Evolutionary conservation across 2,888 invertebrate genomes (phyloP).

Genomic region (Drosophila anomalata): DNA sequence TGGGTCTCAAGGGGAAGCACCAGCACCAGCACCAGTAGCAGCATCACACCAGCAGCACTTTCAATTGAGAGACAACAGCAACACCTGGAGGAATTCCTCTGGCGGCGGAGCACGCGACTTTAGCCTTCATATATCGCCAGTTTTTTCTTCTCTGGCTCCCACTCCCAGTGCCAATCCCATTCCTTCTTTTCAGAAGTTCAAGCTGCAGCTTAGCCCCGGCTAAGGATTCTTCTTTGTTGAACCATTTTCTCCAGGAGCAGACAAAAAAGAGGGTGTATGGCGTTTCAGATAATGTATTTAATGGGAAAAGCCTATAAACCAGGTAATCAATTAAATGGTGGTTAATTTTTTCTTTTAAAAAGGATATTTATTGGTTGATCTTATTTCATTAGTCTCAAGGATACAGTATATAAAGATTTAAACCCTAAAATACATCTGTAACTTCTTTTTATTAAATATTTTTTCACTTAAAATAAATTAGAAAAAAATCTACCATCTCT

Average conservation of each 20-base stretch:
- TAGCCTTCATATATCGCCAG: constrained; percentile 7
- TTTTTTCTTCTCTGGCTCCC: not conserved
- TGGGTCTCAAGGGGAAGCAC: constrained; percentile 17
- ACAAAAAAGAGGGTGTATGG: not conserved
- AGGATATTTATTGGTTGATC: not conserved
- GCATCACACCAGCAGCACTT: constrained; percentile 49
- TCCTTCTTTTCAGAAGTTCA: constrained; percentile 6
- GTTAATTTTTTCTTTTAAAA: not conserved
- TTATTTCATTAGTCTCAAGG: no score
- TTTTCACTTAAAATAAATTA: not conserved
- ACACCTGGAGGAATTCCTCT: constrained; percentile 42
- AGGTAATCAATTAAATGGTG: no score
- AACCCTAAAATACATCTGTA: no score
- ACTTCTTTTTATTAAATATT: not conserved
- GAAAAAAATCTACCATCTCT: no score
- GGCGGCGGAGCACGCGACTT: constrained; percentile 30
- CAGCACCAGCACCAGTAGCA: not conserved
- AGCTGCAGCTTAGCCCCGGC: constrained; percentile 37
- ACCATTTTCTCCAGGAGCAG: not conserved
- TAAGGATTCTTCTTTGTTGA: constrained; percentile 11
- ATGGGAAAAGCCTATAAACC: not conserved
- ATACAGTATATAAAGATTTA: no score
- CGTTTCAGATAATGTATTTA: not conserved
- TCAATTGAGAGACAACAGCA: constrained; percentile 55
- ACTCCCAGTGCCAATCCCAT: not conserved